These are phyloP conservation scores for Thinocorus orbignyianus DNA, from an alignment of 2,113 vertebrate genomes.

Conservation along the genomic window DNA sequence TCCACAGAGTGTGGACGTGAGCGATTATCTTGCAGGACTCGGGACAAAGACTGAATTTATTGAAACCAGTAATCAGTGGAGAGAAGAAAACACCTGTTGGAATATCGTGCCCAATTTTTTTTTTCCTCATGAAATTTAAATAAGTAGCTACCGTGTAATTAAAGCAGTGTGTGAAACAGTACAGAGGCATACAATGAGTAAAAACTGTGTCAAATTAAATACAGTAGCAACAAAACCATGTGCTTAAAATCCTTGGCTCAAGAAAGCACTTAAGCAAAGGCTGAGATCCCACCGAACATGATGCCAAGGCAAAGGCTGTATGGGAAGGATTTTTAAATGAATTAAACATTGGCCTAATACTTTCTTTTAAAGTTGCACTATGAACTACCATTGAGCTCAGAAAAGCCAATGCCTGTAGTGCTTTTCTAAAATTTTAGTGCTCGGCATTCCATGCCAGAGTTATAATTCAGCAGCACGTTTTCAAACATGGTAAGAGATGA, in stretches of 20 bases:
- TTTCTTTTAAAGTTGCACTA: background rate
- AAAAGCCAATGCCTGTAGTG: background rate
- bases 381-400: background rate
- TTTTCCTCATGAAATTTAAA: constrained; percentile 53
- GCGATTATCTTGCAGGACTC: constrained; percentile 13
- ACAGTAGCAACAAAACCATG: constrained; percentile 5
- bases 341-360: background rate
- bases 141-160: constrained; percentile 57
- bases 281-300: background rate
- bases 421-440: background rate
- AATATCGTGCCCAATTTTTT: constrained; percentile 7
- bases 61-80: constrained; percentile 57
- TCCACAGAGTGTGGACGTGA: background rate
- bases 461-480: background rate
- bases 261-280: background rate
- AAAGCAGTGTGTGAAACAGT: constrained; percentile 1
- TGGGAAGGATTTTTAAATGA: background rate
- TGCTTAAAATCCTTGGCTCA: constrained; percentile 16
- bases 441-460: background rate
- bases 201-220: constrained; percentile 54
- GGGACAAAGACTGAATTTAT: constrained; percentile 18
- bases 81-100: constrained; percentile 42
- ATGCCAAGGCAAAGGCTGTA: background rate
- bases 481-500: background rate
- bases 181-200: background rate